These are phyloP conservation scores for Neoniphon sammara DNA, from an alignment of 2,797 vertebrate genomes.

Conservation along the genomic window DNA sequence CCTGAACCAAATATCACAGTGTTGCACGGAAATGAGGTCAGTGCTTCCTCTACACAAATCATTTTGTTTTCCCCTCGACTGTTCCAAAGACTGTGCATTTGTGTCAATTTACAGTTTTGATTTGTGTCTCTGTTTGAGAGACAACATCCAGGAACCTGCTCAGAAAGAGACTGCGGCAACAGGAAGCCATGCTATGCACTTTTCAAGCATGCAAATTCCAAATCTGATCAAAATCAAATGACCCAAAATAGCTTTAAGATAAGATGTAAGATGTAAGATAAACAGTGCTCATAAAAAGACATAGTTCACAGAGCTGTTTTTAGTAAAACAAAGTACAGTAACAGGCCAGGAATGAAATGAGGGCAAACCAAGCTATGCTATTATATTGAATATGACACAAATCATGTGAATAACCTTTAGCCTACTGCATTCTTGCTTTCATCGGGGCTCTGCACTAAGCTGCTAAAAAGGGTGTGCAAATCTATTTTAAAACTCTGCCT, in stretches of 20 bases:
- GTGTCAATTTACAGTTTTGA: constrained; percentile 26
- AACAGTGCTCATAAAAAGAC: constrained; percentile 18
- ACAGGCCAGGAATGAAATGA: constrained; percentile 4
- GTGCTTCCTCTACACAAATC: constrained; percentile 66
- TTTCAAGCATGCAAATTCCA: constrained; percentile 45
- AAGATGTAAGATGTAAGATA: constrained; percentile 7
- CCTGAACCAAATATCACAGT: constrained; percentile 61
- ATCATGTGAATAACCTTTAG: constrained; percentile 54
- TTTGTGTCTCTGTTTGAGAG: constrained; percentile 33
- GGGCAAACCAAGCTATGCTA: constrained; percentile 28
- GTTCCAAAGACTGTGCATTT: constrained; percentile 54
- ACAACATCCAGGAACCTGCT: background rate
- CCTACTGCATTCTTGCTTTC: constrained; percentile 60
- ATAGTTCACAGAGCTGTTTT: background rate
- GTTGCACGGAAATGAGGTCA: constrained; percentile 75
- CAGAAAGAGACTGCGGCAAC: constrained; percentile 4
- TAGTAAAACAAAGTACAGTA: constrained; percentile 18
- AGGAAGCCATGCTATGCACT: constrained; percentile 41
- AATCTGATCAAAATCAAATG: constrained; percentile 45
- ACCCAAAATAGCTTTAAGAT: constrained; percentile 19
- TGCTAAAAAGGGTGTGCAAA: constrained; percentile 66
- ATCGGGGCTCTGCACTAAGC: constrained; percentile 51
- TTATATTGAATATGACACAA: constrained; percentile 43
- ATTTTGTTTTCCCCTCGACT: constrained; percentile 45
- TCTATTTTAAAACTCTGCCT: constrained; percentile 77